A percentile compares a stretch with the other conserved stretches of the same genome.
phyloP scores from a whole-genome alignment of 2,113 vertebrate species.

The Ageneiosus marmoratus region DNA sequence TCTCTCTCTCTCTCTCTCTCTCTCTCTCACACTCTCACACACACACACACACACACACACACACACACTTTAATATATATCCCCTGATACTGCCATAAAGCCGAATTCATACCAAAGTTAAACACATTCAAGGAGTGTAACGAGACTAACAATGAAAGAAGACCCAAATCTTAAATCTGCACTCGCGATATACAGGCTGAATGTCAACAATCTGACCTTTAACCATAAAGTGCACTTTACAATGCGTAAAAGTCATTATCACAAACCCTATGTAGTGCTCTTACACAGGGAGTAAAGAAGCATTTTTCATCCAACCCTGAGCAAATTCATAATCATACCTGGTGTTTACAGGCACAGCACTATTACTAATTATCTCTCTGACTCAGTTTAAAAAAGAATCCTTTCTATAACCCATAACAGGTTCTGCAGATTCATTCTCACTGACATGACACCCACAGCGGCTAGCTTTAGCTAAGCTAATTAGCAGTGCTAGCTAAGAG shows the following conservation, averaged over 20 bases:
- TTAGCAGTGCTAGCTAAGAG: constrained; percentile 11
- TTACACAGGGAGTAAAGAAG: background rate
- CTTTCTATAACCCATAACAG: background rate
- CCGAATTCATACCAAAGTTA: background rate
- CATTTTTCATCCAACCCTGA: background rate
- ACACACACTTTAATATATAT: background rate
- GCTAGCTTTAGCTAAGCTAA: constrained; percentile 21
- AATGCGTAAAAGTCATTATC: too few relatives aligned
- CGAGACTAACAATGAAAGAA: background rate
- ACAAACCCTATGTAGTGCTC: background rate
- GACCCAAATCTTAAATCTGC: background rate
- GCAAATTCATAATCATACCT: background rate
- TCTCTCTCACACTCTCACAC: background rate
- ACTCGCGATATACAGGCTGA: background rate
- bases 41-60: background rate
- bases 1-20: too few relatives aligned
- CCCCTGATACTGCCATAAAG: background rate
- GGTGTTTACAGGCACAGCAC: background rate
- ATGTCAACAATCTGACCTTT: background rate
- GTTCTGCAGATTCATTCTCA: background rate
- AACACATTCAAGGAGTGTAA: background rate
- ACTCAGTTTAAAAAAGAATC: background rate
- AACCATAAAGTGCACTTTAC: background rate
- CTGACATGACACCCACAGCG: constrained; percentile 36
- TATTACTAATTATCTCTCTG: background rate